These are phyloP conservation scores for Syngnathus rostellatus DNA, from an alignment of 2,797 vertebrate species.

Conservation along the genomic window DNA sequence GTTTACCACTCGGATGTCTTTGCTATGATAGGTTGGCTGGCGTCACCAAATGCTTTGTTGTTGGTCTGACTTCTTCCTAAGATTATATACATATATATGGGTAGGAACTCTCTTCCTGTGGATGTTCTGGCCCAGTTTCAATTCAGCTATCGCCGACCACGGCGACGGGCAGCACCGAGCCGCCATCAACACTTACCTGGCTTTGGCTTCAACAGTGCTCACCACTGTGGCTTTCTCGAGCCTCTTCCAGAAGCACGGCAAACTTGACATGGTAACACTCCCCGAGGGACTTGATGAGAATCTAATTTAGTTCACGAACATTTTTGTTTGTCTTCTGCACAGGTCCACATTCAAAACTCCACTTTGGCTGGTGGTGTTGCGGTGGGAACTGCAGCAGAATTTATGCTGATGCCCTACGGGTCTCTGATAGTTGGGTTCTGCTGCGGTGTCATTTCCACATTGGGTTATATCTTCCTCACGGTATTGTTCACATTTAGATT, in stretches of 20 bases:
- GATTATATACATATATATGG: neutral
- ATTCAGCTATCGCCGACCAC: conserved; percentile 81
- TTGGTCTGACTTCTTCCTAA: neutral
- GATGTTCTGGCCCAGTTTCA: conserved; percentile 99
- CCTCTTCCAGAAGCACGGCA: conserved; percentile 82
- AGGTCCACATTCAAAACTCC: conserved; percentile 97
- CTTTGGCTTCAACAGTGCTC: conserved; percentile 83
- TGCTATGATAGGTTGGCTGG: conserved; percentile 85
- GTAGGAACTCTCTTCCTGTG: conserved; percentile 92
- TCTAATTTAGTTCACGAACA: neutral
- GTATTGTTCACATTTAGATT: conserved; percentile 6
- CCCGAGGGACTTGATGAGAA: neutral
- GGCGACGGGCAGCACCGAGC: conserved; percentile 92
- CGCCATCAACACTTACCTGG: conserved; percentile 91
- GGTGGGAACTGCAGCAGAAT: conserved; percentile 88
- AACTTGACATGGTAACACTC: conserved; percentile 84
- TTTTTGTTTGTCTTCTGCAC: conserved; percentile 12
- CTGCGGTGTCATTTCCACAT: conserved; percentile 81
- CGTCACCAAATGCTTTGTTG: neutral
- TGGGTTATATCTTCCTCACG: conserved; percentile 78
- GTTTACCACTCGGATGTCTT: conserved; percentile 88
- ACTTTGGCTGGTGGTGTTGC: conserved; percentile 92
- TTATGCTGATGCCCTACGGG: conserved; percentile 90
- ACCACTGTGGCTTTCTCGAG: conserved; percentile 85
- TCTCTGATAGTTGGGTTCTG: conserved; percentile 85